Evolutionary conservation across 1,140 invertebrate genomes (phyloP).

Genomic region (Brachystomella parvula): DNA sequence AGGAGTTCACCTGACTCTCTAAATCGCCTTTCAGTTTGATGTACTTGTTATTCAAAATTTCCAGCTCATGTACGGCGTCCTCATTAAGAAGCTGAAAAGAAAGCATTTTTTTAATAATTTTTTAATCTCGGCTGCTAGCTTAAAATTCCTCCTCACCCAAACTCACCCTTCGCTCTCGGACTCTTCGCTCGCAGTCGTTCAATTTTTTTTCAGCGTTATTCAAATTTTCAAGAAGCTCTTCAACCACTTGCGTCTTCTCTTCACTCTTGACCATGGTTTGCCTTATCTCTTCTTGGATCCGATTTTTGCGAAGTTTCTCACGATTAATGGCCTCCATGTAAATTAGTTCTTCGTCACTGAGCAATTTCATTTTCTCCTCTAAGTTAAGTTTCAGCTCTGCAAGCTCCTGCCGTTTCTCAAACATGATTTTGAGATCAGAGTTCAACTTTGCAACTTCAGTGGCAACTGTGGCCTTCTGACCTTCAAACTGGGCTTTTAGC

Average conservation of each 20-base stretch:
- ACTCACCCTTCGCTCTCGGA: conserved; percentile 10
- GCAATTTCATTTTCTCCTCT: conserved; percentile 10
- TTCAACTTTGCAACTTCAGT: neutral
- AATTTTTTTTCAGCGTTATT: neutral
- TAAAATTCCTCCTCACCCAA: too few species aligned
- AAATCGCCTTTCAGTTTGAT: conserved; percentile 15
- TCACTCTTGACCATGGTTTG: neutral
- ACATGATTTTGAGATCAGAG: neutral
- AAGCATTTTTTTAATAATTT: neutral
- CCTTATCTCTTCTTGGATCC: conserved; percentile 13
- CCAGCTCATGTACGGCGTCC: conserved; percentile 6
- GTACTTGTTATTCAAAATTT: conserved; percentile 3
- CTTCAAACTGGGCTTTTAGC: neutral
- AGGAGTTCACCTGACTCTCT: neutral
- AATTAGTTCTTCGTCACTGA: conserved; percentile 4
- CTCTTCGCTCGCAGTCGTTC: neutral
- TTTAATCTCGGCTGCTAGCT: too few species aligned
- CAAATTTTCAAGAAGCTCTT: conserved; percentile 3
- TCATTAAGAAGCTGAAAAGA: conserved; percentile 11
- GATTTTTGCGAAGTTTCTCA: conserved; percentile 17
- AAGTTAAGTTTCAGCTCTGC: conserved; percentile 1
- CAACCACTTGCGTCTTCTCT: conserved; percentile 5
- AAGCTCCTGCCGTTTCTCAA: neutral
- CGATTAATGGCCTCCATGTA: conserved; percentile 16
- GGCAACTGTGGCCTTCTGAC: neutral